These are phyloP conservation scores for Calosoma granatense DNA, from an alignment of 1,140 invertebrate genomes.

Conservation along the genomic window DNA sequence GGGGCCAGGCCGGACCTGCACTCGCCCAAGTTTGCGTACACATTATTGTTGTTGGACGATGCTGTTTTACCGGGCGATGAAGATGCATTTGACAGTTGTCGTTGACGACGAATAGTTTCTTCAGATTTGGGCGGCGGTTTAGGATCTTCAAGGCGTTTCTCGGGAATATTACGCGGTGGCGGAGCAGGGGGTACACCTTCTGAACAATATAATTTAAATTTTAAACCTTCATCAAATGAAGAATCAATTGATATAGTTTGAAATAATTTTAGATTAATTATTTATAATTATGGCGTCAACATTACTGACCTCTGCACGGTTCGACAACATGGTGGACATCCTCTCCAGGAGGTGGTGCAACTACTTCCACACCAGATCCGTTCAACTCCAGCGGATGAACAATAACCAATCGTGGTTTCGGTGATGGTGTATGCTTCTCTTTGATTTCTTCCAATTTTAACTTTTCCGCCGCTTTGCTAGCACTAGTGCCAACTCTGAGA, in stretches of 20 bases:
- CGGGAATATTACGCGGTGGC: constrained; percentile 45
- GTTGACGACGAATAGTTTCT: constrained; percentile 49
- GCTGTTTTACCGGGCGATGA: constrained; percentile 20
- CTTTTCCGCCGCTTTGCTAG: constrained; percentile 24
- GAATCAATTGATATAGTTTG: too few species aligned
- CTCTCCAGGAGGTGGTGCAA: constrained; percentile 37
- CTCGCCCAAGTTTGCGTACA: constrained; percentile 72
- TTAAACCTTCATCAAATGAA: too few species aligned
- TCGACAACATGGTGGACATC: not conserved
- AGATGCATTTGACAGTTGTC: constrained; percentile 35
- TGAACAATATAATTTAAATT: too few species aligned
- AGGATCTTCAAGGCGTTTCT: constrained; percentile 30
- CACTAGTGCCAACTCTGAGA: constrained; percentile 58
- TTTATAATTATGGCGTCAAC: too few species aligned
- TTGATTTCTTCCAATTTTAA: constrained; percentile 5
- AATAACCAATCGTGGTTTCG: constrained; percentile 66
- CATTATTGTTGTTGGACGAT: constrained; percentile 36
- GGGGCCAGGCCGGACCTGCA: constrained; percentile 62
- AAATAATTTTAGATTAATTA: too few species aligned
- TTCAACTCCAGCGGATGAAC: constrained; percentile 81
- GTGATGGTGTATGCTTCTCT: constrained; percentile 25
- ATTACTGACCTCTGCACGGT: not conserved
- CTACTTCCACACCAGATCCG: constrained; percentile 66
- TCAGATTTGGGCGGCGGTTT: constrained; percentile 61
- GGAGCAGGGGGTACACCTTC: constrained; percentile 37